phyloP scores from a whole-genome alignment of 2,113 vertebrate genomes.

The Danionella cerebrum region DNA sequence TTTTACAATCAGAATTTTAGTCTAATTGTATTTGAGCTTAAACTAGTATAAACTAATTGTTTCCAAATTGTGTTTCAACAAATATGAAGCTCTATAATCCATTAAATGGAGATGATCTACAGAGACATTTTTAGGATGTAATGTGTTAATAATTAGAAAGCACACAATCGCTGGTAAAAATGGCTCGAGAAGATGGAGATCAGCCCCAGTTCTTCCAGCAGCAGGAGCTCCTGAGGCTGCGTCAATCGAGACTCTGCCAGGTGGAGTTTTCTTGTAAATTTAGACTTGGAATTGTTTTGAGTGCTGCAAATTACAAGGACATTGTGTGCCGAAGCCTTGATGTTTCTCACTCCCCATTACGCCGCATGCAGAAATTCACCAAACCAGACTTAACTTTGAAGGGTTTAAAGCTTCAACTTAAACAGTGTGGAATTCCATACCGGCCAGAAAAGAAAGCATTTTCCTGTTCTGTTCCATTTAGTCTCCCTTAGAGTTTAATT shows the following conservation, averaged over 20 bases:
- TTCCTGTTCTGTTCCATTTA: neutral
- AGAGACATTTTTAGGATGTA: no score
- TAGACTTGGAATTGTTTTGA: neutral
- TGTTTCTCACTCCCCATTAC: neutral
- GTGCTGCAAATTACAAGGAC: neutral
- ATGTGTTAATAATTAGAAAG: no score
- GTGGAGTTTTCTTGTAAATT: neutral
- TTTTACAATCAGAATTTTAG: no score
- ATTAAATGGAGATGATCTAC: no score
- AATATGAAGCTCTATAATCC: no score
- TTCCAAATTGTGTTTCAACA: no score
- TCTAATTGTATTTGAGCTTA: no score
- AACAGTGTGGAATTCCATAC: neutral
- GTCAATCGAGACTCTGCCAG: neutral
- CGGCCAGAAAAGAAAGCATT: neutral
- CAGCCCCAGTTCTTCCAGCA: no score
- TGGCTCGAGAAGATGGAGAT: no score
- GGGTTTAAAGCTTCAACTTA: neutral
- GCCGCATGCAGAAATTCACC: neutral
- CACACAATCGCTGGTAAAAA: no score
- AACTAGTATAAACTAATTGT: no score
- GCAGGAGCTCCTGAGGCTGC: neutral
- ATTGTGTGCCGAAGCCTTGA: neutral
- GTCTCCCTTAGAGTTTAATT: neutral
- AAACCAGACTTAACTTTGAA: neutral